Base-by-base conservation (phyloP, 2,113 vertebrate species). In the Apistogramma diplotaenia region DNA sequence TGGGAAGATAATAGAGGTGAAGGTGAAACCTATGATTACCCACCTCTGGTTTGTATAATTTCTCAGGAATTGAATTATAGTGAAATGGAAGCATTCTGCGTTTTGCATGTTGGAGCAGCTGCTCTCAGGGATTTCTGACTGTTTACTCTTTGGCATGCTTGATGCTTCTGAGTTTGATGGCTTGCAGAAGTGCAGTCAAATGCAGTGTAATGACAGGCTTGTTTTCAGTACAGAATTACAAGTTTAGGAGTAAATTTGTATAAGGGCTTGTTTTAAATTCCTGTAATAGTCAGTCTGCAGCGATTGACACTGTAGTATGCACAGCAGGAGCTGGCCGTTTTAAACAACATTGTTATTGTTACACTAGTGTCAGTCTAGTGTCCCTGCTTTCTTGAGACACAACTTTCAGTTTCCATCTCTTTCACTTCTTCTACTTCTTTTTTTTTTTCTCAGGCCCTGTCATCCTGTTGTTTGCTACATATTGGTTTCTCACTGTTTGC, bases 1-100 rank as follows among this genome's bases (percentile, higher is more conserved):
- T 90, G 87, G 79, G 83, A 74, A 87, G 83, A 90, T 91, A 87
- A 91, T 87, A 74, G 87, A 43, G 16, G 37, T 57, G 78, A 79
- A 74, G 49, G 53, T 71, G 79, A 86, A 91, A 80, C 91, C 89
- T 87, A 59, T 90, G 75, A 93, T 92, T 91, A 91, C 59, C 76
- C 70, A 76, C 57, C 55, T 75, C 55, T 67, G 67, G 71, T 89
- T 91, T 70, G 65, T 88, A 53, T 85, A 49, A 90, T 90, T 91
- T 83, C 82, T 75, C 11, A 0, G 7, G 70, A 79, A 83, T 89
- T 78, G 84, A 87, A 91, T 93, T 87, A 85, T 33, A 90, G 87
- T 78, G 82, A 91, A 85, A 89, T 85, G 9, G 37, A 81, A 86
- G 77, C 70, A 53, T 85, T 91, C 54, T 37, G 81, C 65, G 25